Evolutionary conservation across 2,797 vertebrate species (phyloP).

Genomic region (Sebastes cheni): DNA sequence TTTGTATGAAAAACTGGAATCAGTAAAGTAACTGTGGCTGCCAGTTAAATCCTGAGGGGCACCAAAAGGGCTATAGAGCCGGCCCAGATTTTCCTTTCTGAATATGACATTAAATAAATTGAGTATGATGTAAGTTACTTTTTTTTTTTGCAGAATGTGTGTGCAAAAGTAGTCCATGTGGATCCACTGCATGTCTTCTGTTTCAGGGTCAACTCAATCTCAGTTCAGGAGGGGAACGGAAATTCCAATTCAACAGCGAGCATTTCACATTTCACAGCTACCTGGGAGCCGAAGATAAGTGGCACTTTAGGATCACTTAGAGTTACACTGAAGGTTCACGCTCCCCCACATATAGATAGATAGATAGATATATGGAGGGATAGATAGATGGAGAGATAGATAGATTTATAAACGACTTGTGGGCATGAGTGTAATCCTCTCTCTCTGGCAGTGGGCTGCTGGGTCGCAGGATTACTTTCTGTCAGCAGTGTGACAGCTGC

Average conservation of each 20-base stretch:
- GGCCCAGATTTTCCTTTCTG: too few relatives aligned
- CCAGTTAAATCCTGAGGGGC: too few relatives aligned
- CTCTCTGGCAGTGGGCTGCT: conserved; percentile 25
- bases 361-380: background rate
- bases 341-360: background rate
- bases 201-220: conserved; percentile 36
- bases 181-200: background rate
- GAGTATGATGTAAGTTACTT: background rate
- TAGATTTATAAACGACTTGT: background rate
- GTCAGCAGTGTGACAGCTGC: conserved; percentile 89
- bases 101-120: background rate
- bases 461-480: conserved; percentile 75
- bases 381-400: background rate
- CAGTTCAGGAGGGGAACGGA: conserved; percentile 35
- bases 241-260: conserved; percentile 32
- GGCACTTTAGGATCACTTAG: conserved; percentile 28
- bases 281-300: conserved; percentile 28
- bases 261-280: conserved; percentile 40
- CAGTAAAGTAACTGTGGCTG: too few relatives aligned
- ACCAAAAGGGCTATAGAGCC: too few relatives aligned
- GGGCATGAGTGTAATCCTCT: conserved; percentile 10
- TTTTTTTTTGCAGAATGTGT: background rate
- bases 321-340: background rate
- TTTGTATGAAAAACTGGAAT: background rate
- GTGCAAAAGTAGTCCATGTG: background rate